Base-by-base conservation (phyloP, 2,797 vertebrate species). In the Austrolebias charrua region DNA sequence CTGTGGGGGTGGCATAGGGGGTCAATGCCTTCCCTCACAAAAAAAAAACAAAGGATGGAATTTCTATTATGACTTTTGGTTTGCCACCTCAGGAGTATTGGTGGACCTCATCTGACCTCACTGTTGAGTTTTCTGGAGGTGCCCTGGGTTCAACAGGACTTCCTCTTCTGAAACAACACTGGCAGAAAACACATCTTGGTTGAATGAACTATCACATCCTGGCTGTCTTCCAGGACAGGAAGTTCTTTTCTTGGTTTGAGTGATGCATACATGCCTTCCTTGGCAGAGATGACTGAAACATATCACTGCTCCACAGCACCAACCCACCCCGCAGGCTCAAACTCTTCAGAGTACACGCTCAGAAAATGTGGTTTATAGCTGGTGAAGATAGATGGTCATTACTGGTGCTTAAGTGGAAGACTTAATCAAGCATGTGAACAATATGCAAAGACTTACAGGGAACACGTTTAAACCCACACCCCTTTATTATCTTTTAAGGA, bases 141-240 rank as follows among this genome's bases (percentile, higher is more conserved):
- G 24, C 24, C 24, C 24, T 24, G 24, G 24, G 24, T 24, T 24
- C 33, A 35, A 9, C 33, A 75, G 66, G 73, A 61, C 60, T 66
- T 75, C 45, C 67, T 72, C 57, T 55, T 65, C 59, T 64, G 67
- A 52, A 42, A 19, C 72, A 69, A 62, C 61, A 55, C 73, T 66
- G 29, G 51, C 43, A 33, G 63, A 80, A 75, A 78, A 86, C 79
- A 83, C 73, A 76, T 59, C 52, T 77, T 71, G 72, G 74, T 73
- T 85, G 66, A 84, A 63, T 59, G 51, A 73, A 54, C 68, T 76
- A 72, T 31, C 49, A 40, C 77, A 63, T 80, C 73, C 78, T 86
- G 87, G 87, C 82, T 43, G 47, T 58, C 70, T 60, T 87, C 86
- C 86, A 87, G 67, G 56, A 28, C 81, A 89, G 89, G 86, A 89